Base-by-base conservation (phyloP, 2,888 invertebrate species). In the Clostera curtula region DNA sequence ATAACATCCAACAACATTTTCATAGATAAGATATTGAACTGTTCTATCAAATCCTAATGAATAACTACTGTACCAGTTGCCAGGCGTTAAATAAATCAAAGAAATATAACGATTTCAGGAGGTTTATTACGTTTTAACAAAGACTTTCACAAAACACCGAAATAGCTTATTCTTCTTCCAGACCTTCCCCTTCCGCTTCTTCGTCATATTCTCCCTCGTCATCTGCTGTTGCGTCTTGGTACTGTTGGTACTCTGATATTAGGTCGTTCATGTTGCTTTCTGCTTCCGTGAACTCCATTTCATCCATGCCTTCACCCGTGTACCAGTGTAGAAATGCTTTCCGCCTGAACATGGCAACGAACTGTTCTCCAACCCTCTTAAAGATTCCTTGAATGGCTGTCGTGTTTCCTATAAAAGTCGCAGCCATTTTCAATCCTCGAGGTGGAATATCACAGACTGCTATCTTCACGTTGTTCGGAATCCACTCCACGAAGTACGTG, bases 281-380 rank as follows among this genome's bases (percentile, higher is more conserved):
- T 0, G 95, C 95, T 73, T 95, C 95, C 1, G 93, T 93, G 84
- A 95, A 95, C 74, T 95, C 95, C 91, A 93, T 91, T 64, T 95
- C 94, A 58, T 95, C 95, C 95, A 95, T 95, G 45, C 95, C 95
- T 66, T 95, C 95, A 29, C 93, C 94, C 17, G 93, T 93, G 79
- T 94, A 97, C 96, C 97, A 97, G 86, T 97, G 97, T 54, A 97
- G 87, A 89, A 97, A 97, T 59, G 97, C 97, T 85, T 95, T 97
- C 57, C 96, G 89, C 56, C 96, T 88, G 87, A 96, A 97, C 97
- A 97, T 96, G 52, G 94, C 93, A 29, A 91, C 90, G 62, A 94
- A 95, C 70, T 95, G 94, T 61, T 93, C 93, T 10, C 90, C 89
- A 49, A 94, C 89, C 67, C 95, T 88, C 72, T 93, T 93, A 82